Percentiles rank a stretch among this genome's conserved stretches.
These are phyloP conservation scores for Phenganax stokvisi DNA, from an alignment of 92 coral and sea anemone genomes.

Conservation along the genomic window DNA sequence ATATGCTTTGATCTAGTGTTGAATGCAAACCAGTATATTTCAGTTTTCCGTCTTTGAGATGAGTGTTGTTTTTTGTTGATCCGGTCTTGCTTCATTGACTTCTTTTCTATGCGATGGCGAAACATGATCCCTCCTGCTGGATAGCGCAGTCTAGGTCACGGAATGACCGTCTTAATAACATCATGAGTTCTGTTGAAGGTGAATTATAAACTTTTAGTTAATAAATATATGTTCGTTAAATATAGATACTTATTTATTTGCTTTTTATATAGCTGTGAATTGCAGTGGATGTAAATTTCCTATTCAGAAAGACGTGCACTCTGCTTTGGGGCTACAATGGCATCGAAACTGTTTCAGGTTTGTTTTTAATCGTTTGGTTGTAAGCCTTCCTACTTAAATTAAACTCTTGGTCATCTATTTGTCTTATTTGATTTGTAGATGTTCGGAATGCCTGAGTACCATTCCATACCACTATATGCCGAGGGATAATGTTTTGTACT, in stretches of 20 bases:
- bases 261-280: background rate
- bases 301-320: slow-evolving; percentile 34
- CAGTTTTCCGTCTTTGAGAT: too few relatives aligned
- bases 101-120: background rate
- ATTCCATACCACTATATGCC: slow-evolving; percentile 59
- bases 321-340: slow-evolving; percentile 57
- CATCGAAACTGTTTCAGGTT: slow-evolving; percentile 59
- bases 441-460: slow-evolving; percentile 63
- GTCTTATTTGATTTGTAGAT: slow-evolving; percentile 46
- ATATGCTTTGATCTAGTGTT: too few relatives aligned
- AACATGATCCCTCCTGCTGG: slow-evolving; percentile 5
- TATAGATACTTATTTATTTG: background rate
- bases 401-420: background rate
- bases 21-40: too few relatives aligned
- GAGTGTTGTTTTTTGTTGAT: too few relatives aligned
- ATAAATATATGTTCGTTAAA: background rate
- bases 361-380: background rate
- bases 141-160: slow-evolving; percentile 5
- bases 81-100: background rate
- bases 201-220: background rate
- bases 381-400: background rate
- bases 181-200: slow-evolving; percentile 16
- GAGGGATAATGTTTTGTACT: slow-evolving; percentile 61
- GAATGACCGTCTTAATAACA: background rate
- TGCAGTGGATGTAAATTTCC: slow-evolving; percentile 37